phyloP scores from a whole-genome alignment of 2,888 invertebrate genomes.

The Cheilosia vernalis region DNA sequence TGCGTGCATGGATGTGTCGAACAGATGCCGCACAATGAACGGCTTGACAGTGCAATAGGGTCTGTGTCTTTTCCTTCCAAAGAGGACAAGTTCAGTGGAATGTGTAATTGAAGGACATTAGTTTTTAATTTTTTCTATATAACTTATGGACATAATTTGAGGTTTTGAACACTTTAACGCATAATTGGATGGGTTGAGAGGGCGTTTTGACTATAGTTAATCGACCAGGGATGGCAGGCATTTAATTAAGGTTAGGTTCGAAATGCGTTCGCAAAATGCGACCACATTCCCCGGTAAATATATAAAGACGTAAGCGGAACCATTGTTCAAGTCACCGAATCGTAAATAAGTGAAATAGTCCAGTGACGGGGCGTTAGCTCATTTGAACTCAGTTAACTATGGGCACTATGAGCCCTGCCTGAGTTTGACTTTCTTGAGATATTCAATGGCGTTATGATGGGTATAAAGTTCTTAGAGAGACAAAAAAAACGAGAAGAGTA shows the following conservation, averaged over 20 bases:
- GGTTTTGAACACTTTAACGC: conserved; percentile 54
- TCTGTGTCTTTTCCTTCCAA: background rate
- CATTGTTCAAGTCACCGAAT: no score
- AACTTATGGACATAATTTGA: conserved; percentile 32
- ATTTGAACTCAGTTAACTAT: no score
- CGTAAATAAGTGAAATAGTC: no score
- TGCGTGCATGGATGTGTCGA: conserved; percentile 54
- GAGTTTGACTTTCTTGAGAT: no score
- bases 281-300: no score
- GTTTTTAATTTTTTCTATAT: background rate
- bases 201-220: conserved; percentile 10
- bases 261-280: no score
- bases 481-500: no score
- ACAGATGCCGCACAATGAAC: conserved; percentile 57
- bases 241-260: background rate
- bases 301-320: no score
- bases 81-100: conserved; percentile 43
- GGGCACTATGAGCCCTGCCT: no score
- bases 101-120: conserved; percentile 44
- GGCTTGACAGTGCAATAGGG: conserved; percentile 26
- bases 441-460: no score
- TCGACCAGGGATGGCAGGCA: conserved; percentile 16
- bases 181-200: conserved; percentile 46
- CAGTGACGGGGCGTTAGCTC: no score
- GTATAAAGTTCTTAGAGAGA: no score